Conservation (phyloP, 2,888 invertebrate species). For the Cosmia trapezina region DNA sequence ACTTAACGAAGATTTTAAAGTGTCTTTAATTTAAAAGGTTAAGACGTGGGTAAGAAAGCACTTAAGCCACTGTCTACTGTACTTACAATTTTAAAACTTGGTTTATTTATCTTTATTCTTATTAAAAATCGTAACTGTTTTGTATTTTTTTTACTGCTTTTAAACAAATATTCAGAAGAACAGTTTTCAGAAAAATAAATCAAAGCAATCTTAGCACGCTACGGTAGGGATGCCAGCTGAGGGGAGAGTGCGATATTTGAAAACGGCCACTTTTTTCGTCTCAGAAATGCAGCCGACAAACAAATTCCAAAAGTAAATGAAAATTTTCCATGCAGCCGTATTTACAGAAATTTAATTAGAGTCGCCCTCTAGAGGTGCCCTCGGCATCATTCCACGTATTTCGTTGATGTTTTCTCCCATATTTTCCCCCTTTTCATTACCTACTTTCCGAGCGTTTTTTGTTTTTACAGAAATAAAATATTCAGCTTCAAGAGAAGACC, state of each 20-base stretch:
- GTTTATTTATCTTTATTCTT: not conserved
- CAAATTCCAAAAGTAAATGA: slow-evolving; percentile 72
- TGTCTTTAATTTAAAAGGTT: slow-evolving; percentile 36
- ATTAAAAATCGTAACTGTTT: not conserved
- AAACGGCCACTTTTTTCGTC: slow-evolving; percentile 47
- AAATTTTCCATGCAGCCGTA: slow-evolving; percentile 73
- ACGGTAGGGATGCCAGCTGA: not conserved
- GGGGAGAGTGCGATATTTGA: slow-evolving; percentile 30
- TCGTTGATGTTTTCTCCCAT: slow-evolving; percentile 65
- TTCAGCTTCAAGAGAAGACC: slow-evolving; percentile 30
- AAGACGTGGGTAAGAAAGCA: slow-evolving; percentile 31
- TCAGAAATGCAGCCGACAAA: slow-evolving; percentile 70
- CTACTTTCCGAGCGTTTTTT: slow-evolving; percentile 34
- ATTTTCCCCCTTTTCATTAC: slow-evolving; percentile 58
- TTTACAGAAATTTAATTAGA: slow-evolving; percentile 82
- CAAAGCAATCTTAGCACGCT: slow-evolving; percentile 30
- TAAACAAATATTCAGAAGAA: slow-evolving; percentile 4
- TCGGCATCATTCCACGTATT: slow-evolving; percentile 69
- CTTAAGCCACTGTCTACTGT: slow-evolving; percentile 36
- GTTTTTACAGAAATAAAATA: slow-evolving; percentile 30
- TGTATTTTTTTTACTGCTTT: slow-evolving; percentile 7
- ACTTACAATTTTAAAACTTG: slow-evolving; percentile 18
- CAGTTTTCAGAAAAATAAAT: slow-evolving; percentile 29
- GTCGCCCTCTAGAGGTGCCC: slow-evolving; percentile 67
- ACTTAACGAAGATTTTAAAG: slow-evolving; percentile 49